Conservation (phyloP, 2,888 invertebrate species). For the Rutpela maculata region DNA sequence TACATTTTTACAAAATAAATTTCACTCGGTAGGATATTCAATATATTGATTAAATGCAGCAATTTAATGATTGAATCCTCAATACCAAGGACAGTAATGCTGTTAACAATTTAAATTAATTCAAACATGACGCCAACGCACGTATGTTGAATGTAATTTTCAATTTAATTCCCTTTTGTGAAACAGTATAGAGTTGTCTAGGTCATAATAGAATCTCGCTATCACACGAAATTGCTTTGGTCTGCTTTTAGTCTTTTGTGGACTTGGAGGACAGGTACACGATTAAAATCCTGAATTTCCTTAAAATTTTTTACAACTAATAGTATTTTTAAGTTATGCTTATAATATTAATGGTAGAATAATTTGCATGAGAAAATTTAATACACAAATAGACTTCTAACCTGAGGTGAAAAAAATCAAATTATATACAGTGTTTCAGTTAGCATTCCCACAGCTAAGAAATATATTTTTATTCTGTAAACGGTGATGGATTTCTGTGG, state of each 20-base stretch:
- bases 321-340: neutral
- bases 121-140: conserved; percentile 13
- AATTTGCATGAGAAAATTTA: too few species aligned
- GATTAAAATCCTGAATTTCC: neutral
- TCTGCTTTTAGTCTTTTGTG: neutral
- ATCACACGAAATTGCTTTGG: neutral
- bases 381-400: too few species aligned
- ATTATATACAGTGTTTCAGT: too few species aligned
- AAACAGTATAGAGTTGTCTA: conserved; percentile 19
- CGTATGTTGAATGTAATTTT: conserved; percentile 22
- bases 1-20: too few species aligned
- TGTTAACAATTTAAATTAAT: conserved; percentile 4
- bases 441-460: too few species aligned
- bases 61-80: neutral
- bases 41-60: neutral
- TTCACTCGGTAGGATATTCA: neutral
- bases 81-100: neutral
- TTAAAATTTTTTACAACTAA: too few species aligned
- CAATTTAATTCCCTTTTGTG: conserved; percentile 25
- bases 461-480: too few species aligned
- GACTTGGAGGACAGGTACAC: neutral
- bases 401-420: too few species aligned
- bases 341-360: too few species aligned
- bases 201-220: conserved; percentile 5
- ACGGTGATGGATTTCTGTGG: too few species aligned